Percentiles rank a stretch among this genome's conserved stretches.
phyloP scores from a whole-genome alignment of 2,888 invertebrate species.

The Biston stratarius region DNA sequence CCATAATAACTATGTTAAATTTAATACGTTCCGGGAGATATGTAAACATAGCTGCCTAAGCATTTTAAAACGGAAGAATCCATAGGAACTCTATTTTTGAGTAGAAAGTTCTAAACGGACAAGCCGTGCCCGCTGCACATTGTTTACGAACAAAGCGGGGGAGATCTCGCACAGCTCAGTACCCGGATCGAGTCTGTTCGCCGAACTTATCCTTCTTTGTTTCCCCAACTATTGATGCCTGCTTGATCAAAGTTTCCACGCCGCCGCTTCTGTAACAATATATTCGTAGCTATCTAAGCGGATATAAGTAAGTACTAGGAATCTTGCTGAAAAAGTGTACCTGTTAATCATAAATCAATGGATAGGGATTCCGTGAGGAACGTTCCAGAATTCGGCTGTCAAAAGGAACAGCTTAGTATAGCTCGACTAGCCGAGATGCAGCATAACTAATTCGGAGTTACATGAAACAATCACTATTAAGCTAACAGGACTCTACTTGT shows the following conservation, averaged over 20 bases:
- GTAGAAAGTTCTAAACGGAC: conserved; percentile 67
- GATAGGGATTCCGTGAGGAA: too few relatives aligned
- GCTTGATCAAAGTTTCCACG: conserved; percentile 70
- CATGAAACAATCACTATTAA: too few relatives aligned
- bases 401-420: too few relatives aligned
- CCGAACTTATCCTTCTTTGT: conserved; percentile 77
- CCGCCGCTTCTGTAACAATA: conserved; percentile 4
- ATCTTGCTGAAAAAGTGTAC: neutral
- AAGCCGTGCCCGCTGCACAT: conserved; percentile 70
- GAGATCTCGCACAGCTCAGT: conserved; percentile 63
- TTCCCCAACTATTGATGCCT: conserved; percentile 72
- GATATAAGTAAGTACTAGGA: neutral
- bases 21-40: too few relatives aligned
- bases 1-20: too few relatives aligned
- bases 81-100: conserved; percentile 60
- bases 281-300: neutral
- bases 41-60: too few relatives aligned
- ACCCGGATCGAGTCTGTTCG: conserved; percentile 66
- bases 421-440: too few relatives aligned
- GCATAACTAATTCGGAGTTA: too few relatives aligned
- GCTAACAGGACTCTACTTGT: too few relatives aligned
- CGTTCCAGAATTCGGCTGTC: too few relatives aligned
- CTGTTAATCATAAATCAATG: neutral
- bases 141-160: conserved; percentile 79
- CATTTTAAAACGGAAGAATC: conserved; percentile 15